phyloP scores from a whole-genome alignment of 2,888 invertebrate genomes.

The Pollenia angustigena region DNA sequence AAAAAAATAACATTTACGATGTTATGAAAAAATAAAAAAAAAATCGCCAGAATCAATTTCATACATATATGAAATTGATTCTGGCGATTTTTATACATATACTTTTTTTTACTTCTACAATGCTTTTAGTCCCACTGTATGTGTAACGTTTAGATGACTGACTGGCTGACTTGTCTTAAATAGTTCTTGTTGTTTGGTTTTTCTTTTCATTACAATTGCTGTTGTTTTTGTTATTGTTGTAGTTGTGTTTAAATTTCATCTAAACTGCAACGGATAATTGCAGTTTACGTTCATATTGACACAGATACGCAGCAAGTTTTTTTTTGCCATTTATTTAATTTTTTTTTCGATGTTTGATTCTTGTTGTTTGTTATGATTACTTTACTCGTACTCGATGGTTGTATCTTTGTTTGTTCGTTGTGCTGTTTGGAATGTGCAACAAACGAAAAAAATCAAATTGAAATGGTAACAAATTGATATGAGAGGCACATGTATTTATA shows the following conservation, averaged over 20 bases:
- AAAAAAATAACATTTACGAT: no score
- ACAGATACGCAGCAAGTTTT: slow-evolving; percentile 67
- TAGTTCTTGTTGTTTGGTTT: slow-evolving; percentile 49
- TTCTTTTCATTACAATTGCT: background rate
- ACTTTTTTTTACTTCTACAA: no score
- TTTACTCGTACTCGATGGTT: slow-evolving; percentile 7
- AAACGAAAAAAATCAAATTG: slow-evolving; percentile 3
- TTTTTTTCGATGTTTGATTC: slow-evolving; percentile 69
- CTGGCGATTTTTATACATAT: no score
- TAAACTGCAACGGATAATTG: slow-evolving; percentile 51
- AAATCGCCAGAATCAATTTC: no score
- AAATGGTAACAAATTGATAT: slow-evolving; percentile 41
- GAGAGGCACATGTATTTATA: background rate
- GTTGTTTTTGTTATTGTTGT: background rate
- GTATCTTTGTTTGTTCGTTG: slow-evolving; percentile 23
- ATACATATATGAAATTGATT: no score
- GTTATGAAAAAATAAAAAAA: no score
- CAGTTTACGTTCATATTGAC: slow-evolving; percentile 64
- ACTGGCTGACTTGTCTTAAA: slow-evolving; percentile 40
- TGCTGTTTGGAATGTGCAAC: slow-evolving; percentile 46
- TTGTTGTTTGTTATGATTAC: slow-evolving; percentile 41
- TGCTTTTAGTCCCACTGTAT: background rate
- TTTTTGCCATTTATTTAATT: slow-evolving; percentile 13
- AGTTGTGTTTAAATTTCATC: slow-evolving; percentile 49
- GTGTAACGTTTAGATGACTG: slow-evolving; percentile 16